These are phyloP conservation scores for Eulemur rubriventer DNA, from an alignment of 2,797 vertebrate genomes.

Conservation along the genomic window DNA sequence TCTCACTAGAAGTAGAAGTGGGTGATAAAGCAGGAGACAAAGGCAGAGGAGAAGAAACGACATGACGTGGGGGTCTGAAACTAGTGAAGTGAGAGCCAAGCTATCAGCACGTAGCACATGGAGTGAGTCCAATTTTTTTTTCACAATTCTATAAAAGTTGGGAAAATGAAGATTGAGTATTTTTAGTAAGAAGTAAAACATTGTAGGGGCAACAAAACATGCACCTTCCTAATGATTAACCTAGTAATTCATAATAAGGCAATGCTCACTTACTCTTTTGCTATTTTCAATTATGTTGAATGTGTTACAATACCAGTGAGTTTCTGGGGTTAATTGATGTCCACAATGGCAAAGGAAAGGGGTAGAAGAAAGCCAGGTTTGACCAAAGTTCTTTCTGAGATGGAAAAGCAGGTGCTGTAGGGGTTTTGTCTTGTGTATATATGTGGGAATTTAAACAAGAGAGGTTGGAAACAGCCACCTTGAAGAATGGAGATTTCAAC, in stretches of 20 bases:
- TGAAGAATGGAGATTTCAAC: neutral
- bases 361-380: neutral
- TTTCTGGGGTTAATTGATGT: neutral
- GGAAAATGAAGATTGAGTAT: neutral
- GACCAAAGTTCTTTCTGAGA: neutral
- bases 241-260: neutral
- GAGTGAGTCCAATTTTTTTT: neutral
- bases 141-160: neutral
- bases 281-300: constrained; percentile 40
- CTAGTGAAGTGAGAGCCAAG: neutral
- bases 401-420: neutral
- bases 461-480: neutral
- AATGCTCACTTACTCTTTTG: neutral
- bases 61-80: neutral
- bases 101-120: neutral
- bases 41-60: neutral
- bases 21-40: neutral
- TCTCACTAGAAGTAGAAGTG: neutral
- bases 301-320: neutral
- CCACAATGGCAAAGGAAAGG: neutral
- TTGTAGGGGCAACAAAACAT: neutral
- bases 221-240: neutral
- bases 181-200: neutral
- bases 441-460: neutral
- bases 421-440: neutral